Percentiles rank a stretch among this genome's conserved stretches.
phyloP scores from a whole-genome alignment of 2,113 vertebrate genomes.

The Pyrgilauda ruficollis region DNA sequence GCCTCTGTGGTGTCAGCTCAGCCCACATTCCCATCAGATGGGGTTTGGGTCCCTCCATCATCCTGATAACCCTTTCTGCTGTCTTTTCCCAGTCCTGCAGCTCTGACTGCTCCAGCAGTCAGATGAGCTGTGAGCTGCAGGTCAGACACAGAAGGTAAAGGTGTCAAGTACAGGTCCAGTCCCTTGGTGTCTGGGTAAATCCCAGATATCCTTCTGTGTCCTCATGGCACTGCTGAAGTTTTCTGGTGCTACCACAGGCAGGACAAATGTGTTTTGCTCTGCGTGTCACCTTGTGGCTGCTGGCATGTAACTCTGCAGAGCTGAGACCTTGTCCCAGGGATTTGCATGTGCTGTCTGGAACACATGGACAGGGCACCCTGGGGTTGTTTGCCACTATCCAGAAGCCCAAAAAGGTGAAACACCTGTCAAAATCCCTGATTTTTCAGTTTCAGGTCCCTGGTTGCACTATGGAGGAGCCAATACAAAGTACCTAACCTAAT shows the following conservation, averaged over 20 bases:
- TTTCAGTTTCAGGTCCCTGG: neutral
- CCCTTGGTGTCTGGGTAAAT: neutral
- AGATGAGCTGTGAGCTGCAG: neutral
- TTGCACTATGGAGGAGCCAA: neutral
- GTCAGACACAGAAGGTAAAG: neutral
- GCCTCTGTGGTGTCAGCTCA: neutral
- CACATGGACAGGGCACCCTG: neutral
- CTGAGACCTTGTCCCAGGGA: neutral
- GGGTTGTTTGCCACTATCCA: neutral
- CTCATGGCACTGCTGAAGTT: neutral
- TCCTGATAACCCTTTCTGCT: neutral
- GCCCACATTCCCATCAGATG: rapidly evolving
- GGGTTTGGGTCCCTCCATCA: neutral
- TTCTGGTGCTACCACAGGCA: neutral
- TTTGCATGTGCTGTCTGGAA: neutral
- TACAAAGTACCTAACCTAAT: neutral
- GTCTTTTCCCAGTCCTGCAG: neutral
- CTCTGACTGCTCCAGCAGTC: neutral
- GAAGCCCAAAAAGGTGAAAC: neutral
- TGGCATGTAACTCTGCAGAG: neutral
- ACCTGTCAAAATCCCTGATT: neutral
- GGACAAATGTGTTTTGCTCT: neutral
- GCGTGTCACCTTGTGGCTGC: neutral
- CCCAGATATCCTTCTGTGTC: neutral
- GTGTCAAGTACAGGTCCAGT: neutral